Evolutionary conservation across 2,113 vertebrate species (phyloP), one percentile per base, ranked within the genome.

Genomic region (Lycaon pictus): DNA sequence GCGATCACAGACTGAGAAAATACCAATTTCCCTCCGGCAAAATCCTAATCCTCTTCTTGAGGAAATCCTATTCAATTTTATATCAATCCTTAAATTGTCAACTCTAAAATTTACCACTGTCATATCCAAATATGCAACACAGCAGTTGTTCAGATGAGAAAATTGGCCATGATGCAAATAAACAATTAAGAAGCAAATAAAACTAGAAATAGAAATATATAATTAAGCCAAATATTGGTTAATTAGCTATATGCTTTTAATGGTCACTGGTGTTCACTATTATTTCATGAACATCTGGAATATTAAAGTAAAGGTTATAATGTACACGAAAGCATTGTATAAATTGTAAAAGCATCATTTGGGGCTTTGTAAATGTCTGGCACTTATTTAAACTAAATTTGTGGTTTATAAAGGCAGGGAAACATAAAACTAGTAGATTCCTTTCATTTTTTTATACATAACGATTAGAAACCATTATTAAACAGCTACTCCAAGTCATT

Each of bases 1-100:
- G 93, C 29, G 72, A 93, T 93, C 93, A 97, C 83, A 93, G 92
- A 96, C 93, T 97, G 91, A 97, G 82, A 96, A 98, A 98, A 97
- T 94, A 95, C 88, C 93, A 95, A 76, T 97, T 97, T 96, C 55
- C 93, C 53, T 69, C 81, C 81, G 53, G 88, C 74, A 95, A 96
- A 98, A 90, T 71, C 80, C 80, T 96, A 97, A 96, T 95, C 96
- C 76, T 97, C 93, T 88, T 93, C 90, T 83, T 83, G 69, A 90
- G 76, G 55, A 97, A 96, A 96, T 96, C 35, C 20, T 95, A 72
- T 79, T 96, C 84, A 96, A 87, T 97, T 96, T 96, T 96, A 69
- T 77, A 95, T 67, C 84, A 94, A 77, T 88, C 58, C n/a, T 93
- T 92, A 97, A 88, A 92, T 92, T 96, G 80, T 72, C 94, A 96